These are phyloP conservation scores for Pheosia gnoma DNA, from an alignment of 2,888 invertebrate genomes.

Conservation along the genomic window DNA sequence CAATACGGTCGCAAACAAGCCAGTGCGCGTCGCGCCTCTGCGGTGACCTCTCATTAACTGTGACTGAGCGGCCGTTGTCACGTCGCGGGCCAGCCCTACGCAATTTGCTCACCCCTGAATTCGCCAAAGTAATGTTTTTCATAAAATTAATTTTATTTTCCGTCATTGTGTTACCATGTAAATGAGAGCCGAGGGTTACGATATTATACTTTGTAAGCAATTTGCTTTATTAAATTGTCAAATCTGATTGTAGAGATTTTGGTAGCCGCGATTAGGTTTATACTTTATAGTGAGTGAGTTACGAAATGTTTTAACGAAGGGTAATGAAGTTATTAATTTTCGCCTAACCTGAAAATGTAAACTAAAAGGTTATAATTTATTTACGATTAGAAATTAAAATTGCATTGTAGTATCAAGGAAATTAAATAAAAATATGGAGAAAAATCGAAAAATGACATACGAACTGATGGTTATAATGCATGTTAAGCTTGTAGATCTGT, in stretches of 20 bases:
- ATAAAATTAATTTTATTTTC: constrained; percentile 68
- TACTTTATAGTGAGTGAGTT: neutral
- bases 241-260: constrained; percentile 5
- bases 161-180: constrained; percentile 54
- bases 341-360: neutral
- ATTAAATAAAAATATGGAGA: too few relatives aligned
- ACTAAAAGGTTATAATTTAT: neutral
- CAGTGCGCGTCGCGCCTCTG: constrained; percentile 40
- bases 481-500: constrained; percentile 9
- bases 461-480: too few relatives aligned
- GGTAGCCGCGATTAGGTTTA: neutral
- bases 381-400: too few relatives aligned
- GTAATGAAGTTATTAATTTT: neutral
- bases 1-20: constrained; percentile 55
- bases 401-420: too few relatives aligned
- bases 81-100: constrained; percentile 58
- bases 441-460: too few relatives aligned
- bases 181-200: constrained; percentile 44
- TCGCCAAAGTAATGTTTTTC: constrained; percentile 65
- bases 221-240: constrained; percentile 19
- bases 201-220: constrained; percentile 30
- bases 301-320: neutral
- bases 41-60: constrained; percentile 69
- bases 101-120: constrained; percentile 70
- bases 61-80: constrained; percentile 69